phyloP scores from a whole-genome alignment of 2,113 vertebrate genomes.

The Barbus barbus region DNA sequence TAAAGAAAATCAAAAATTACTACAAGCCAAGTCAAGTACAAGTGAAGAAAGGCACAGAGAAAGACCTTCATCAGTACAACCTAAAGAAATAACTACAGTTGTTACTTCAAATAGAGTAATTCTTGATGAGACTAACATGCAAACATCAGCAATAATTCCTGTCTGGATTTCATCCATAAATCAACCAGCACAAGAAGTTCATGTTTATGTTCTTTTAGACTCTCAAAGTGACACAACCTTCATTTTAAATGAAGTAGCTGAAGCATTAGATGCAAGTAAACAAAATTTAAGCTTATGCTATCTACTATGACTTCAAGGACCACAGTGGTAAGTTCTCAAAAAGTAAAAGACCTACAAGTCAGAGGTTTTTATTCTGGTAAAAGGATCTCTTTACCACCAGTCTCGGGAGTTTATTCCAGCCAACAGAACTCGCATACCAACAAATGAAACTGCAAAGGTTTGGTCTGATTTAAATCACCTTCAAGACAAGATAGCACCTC shows the following conservation, averaged over 20 bases:
- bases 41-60: not conserved
- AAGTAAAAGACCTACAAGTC: not conserved
- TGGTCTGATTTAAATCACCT: constrained; percentile 14
- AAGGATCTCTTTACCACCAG: constrained; percentile 19
- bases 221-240: not conserved
- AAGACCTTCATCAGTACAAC: not conserved
- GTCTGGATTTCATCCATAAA: not conserved
- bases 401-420: constrained; percentile 16
- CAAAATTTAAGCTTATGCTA: constrained; percentile 19
- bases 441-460: constrained; percentile 17
- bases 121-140: not conserved
- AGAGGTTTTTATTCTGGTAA: not conserved
- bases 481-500: not conserved
- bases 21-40: not conserved
- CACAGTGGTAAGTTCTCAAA: constrained; percentile 33
- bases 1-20: not conserved
- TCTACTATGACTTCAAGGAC: constrained; percentile 25
- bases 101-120: constrained; percentile 4
- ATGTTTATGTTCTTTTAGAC: not conserved
- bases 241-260: not conserved
- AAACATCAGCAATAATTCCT: not conserved
- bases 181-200: not conserved
- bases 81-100: not conserved
- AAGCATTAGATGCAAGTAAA: not conserved
- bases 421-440: constrained; percentile 17